Conservation (phyloP, 1,140 invertebrate genomes). For the Drosophila pruinosa region DNA sequence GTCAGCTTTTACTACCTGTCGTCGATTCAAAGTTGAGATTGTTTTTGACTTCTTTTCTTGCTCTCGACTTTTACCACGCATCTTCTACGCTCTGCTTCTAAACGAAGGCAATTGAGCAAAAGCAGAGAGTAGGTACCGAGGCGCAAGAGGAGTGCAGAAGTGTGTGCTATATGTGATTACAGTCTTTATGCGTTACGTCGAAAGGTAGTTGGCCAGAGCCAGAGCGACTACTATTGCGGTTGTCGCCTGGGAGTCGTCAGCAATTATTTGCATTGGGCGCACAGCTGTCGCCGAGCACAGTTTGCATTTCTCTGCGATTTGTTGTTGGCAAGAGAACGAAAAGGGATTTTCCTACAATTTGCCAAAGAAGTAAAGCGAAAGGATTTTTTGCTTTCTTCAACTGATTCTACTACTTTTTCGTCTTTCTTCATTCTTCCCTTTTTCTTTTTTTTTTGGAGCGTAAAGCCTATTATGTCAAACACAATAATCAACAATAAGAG, state of each 20-base stretch:
- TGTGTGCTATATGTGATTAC: slow-evolving; percentile 47
- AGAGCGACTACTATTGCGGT: slow-evolving; percentile 6
- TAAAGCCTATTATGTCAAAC: slow-evolving; percentile 82
- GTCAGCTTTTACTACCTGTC: slow-evolving; percentile 10
- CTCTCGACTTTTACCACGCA: not conserved
- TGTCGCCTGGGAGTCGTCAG: slow-evolving; percentile 50
- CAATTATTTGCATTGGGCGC: slow-evolving; percentile 75
- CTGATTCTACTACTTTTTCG: slow-evolving; percentile 6
- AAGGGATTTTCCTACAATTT: slow-evolving; percentile 77
- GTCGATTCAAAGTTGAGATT: slow-evolving; percentile 3
- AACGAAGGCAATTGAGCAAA: slow-evolving; percentile 55
- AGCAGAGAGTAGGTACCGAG: not conserved
- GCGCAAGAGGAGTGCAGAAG: not conserved
- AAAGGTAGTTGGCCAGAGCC: slow-evolving; percentile 33
- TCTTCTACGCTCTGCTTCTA: slow-evolving; percentile 7
- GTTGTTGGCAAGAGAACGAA: slow-evolving; percentile 56
- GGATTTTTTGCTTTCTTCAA: slow-evolving; percentile 49
- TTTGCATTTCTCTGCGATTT: slow-evolving; percentile 12
- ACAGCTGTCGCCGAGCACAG: slow-evolving; percentile 28
- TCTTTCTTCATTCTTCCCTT: slow-evolving; percentile 10
- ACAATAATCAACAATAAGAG: slow-evolving; percentile 78
- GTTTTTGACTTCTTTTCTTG: not conserved
- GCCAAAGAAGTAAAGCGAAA: slow-evolving; percentile 68
- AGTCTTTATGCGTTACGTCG: slow-evolving; percentile 23
- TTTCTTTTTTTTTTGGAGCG: slow-evolving; percentile 68